Evolutionary conservation across 2,113 vertebrate species (phyloP), one percentile per base, ranked within the genome.

Genomic region (Serilophus lunatus): DNA sequence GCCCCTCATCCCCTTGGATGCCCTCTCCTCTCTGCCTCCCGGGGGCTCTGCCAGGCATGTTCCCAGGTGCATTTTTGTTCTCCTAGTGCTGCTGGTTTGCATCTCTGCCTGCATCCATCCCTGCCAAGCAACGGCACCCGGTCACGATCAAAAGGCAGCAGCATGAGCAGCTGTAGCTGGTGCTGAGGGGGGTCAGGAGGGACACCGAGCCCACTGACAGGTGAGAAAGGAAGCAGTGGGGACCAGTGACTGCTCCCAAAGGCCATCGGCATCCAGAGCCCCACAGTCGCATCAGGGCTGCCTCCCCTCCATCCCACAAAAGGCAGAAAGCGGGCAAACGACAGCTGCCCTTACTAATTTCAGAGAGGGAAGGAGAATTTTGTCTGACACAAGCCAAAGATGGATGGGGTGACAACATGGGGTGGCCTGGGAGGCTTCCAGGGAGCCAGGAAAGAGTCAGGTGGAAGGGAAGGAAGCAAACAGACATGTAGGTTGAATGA

Each of bases 291-390:
- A 66, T 36, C 28, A 60, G 56, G 15, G 44, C 38, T 90, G 42
- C 0, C 2, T 3, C 9, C 2, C 9, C n/a, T n/a, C 4, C 8
- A 77, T 44, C 68, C 45, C 68, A 36, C 2, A 2, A n/a, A 65
- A 91, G n/a, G 35, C 54, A 68, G 26, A 54, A 56, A 53, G 22
- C 12, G 18, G 12, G 25, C 8, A 3, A 26, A 47, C 1, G 3
- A 28, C 24, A 92, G 35, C 38, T 76, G 66, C 20, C 42, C 50
- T 63, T 59, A n/a, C 45, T 40, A 14, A 35, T 87, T 79, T 82
- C 69, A 38, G 74, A 78, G 51, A 0, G 0, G 10, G 6, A 50
- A 81, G 12, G 18, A 22, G 36, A 53, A 12, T 45, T 82, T 63
- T 24, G 38, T 40, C 40, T 57, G 45, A n/a, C 51, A 47, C 17